phyloP scores from a whole-genome alignment of 2,113 vertebrate species.

The Isichthys henryi region DNA sequence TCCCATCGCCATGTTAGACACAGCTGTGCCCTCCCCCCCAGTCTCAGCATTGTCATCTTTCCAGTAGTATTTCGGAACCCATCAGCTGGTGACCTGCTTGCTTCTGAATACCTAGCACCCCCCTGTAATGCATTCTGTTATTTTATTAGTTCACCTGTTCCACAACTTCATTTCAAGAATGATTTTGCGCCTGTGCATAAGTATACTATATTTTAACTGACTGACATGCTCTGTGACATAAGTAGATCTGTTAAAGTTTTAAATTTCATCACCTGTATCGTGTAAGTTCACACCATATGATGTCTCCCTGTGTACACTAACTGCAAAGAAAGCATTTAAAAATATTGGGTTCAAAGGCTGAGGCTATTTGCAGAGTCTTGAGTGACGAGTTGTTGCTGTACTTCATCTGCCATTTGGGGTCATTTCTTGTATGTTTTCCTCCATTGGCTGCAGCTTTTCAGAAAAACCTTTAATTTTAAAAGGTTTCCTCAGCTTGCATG shows the following conservation, averaged over 20 bases:
- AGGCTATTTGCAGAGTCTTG: not conserved
- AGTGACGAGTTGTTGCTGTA: not conserved
- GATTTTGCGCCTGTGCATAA: not conserved
- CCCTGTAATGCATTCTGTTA: not conserved
- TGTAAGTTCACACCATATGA: not conserved
- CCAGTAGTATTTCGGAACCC: not conserved
- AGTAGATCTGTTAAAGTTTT: not conserved
- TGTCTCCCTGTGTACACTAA: not conserved
- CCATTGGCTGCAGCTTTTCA: not conserved
- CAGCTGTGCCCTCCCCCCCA: not conserved
- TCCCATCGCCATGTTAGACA: not conserved
- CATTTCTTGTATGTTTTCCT: not conserved
- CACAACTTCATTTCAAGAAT: not conserved
- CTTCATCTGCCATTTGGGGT: not conserved
- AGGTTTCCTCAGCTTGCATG: not conserved
- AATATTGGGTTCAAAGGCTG: not conserved
- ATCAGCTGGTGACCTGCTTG: not conserved
- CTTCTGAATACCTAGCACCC: not conserved
- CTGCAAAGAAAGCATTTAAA: not conserved
- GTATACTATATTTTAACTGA: not conserved
- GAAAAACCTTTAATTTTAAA: not conserved
- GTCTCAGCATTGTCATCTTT: not conserved
- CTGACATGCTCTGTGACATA: not conserved
- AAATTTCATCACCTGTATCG: not conserved
- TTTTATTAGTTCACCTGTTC: not conserved